Evolutionary conservation across 2,888 invertebrate genomes (phyloP).

Genomic region (Drosophila vallismaia): DNA sequence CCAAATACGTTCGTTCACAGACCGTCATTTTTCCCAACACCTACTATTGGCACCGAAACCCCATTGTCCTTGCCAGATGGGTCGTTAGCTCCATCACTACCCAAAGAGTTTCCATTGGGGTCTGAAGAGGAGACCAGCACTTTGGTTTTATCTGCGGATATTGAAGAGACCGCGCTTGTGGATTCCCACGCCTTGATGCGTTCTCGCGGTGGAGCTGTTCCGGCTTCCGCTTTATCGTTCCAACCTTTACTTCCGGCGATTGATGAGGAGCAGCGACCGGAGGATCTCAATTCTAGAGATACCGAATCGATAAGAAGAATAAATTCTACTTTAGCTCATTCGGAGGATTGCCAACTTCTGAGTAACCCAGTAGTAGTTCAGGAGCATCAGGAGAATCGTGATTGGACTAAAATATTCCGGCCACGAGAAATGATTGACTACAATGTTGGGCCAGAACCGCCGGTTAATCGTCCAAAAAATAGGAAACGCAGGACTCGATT

Average conservation of each 20-base stretch:
- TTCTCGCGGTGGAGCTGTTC: not conserved
- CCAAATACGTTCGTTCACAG: constrained; percentile 13
- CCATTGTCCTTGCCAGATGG: not conserved
- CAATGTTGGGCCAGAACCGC: not conserved
- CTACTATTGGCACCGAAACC: not conserved
- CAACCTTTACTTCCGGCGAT: constrained; percentile 15
- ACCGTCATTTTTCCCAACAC: not conserved
- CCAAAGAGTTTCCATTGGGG: constrained; percentile 2
- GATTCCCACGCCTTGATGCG: not conserved
- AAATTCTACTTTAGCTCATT: not conserved
- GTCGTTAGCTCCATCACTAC: constrained; percentile 5
- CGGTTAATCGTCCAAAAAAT: too few relatives aligned
- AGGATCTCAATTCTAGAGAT: not conserved
- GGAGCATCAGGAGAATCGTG: not conserved
- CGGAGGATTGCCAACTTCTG: too few relatives aligned
- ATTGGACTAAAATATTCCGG: constrained; percentile 8
- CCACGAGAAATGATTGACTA: constrained; percentile 9
- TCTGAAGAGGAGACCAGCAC: not conserved
- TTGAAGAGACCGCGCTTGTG: constrained; percentile 8
- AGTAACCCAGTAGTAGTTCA: too few relatives aligned
- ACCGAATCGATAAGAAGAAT: not conserved
- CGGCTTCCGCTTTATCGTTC: constrained; percentile 5
- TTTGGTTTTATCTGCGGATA: not conserved
- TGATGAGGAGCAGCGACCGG: constrained; percentile 18
- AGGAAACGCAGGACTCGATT: not conserved